Percentiles rank a stretch among this genome's conserved stretches.
Evolutionary conservation across 2,113 vertebrate species (phyloP).

Genomic region (Heterochromis multidens): DNA sequence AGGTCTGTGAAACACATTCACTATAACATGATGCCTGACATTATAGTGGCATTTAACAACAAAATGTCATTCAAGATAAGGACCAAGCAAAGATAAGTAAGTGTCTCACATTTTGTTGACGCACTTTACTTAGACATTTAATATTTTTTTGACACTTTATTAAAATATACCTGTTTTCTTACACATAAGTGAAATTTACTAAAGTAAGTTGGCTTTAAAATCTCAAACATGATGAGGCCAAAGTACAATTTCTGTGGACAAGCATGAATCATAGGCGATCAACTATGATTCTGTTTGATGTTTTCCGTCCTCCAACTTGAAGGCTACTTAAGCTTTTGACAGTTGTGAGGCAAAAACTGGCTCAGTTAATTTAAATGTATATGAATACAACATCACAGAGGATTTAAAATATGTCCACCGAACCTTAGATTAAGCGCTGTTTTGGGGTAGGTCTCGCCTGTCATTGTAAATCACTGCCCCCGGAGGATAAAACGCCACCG

Average conservation of each 20-base stretch:
- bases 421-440: constrained; percentile 64
- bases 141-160: background rate
- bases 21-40: background rate
- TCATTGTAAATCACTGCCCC: constrained; percentile 83
- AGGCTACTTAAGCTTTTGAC: background rate
- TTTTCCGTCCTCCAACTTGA: background rate
- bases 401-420: background rate
- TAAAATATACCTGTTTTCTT: background rate
- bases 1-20: background rate
- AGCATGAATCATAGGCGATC: background rate
- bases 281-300: background rate
- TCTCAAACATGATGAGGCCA: background rate
- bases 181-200: background rate
- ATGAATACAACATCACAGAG: background rate
- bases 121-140: background rate
- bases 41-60: background rate
- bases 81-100: background rate
- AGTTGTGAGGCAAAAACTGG: background rate
- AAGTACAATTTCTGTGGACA: background rate
- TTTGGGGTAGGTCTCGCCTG: constrained; percentile 80
- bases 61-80: background rate
- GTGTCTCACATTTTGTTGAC: background rate
- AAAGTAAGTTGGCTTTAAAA: background rate
- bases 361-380: background rate
- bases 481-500: constrained; percentile 81